Percentiles rank a stretch among this genome's conserved stretches.
phyloP scores from a whole-genome alignment of 2,797 vertebrate genomes.

The Onychomys arenicola region DNA sequence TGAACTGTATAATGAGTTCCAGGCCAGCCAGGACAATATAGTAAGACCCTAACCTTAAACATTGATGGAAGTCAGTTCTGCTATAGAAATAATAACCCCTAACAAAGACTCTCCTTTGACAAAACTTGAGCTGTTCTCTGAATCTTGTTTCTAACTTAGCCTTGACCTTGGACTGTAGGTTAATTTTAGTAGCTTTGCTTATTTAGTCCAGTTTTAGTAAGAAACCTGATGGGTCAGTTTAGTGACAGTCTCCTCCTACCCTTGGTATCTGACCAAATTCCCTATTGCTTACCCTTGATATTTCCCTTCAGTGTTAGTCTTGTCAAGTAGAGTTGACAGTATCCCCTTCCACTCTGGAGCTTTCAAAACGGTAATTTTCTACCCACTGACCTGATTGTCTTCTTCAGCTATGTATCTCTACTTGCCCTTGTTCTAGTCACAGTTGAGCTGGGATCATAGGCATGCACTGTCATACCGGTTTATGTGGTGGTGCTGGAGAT shows the following conservation, averaged over 20 bases:
- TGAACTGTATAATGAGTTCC: neutral
- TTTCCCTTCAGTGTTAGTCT: neutral
- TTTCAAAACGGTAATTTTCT: neutral
- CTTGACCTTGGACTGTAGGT: neutral
- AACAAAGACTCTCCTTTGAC: neutral
- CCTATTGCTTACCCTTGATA: neutral
- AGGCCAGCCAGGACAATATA: neutral
- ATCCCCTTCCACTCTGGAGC: neutral
- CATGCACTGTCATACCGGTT: neutral
- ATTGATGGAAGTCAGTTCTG: constrained; percentile 10
- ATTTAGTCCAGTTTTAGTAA: neutral
- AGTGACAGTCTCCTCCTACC: neutral
- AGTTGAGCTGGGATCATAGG: neutral
- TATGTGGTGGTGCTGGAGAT: neutral
- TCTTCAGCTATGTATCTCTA: neutral
- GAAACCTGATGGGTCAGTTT: neutral
- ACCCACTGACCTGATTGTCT: neutral
- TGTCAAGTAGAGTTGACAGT: neutral
- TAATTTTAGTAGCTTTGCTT: neutral
- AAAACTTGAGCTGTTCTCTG: neutral
- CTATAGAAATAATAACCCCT: neutral
- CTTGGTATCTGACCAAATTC: neutral
- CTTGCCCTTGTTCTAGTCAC: neutral
- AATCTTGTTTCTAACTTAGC: neutral
- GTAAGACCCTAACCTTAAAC: neutral